These are phyloP conservation scores for Sialis fuliginosa DNA, from an alignment of 2,888 invertebrate species.

Conservation along the genomic window DNA sequence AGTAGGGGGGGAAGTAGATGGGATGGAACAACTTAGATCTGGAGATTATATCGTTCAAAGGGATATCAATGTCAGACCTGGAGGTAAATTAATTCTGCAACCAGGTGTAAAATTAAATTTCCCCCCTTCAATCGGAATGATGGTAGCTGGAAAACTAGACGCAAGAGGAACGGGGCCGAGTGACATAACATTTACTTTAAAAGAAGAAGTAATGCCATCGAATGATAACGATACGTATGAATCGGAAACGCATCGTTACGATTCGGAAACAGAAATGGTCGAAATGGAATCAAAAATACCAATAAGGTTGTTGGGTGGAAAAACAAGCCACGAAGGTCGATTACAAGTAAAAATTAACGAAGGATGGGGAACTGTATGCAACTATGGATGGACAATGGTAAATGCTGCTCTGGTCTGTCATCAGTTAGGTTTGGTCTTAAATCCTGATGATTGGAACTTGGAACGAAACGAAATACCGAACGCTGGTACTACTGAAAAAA, in stretches of 20 bases:
- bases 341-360: constrained; percentile 68
- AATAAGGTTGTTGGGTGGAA: constrained; percentile 67
- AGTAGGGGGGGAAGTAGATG: constrained; percentile 87
- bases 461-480: constrained; percentile 66
- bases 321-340: constrained; percentile 68
- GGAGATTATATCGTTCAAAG: constrained; percentile 83
- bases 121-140: constrained; percentile 85
- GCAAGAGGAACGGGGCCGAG: constrained; percentile 64
- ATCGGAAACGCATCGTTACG: constrained; percentile 31
- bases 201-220: constrained; percentile 51
- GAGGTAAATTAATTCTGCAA: constrained; percentile 75
- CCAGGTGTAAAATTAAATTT: constrained; percentile 81
- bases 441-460: constrained; percentile 81
- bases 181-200: constrained; percentile 62
- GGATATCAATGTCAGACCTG: constrained; percentile 87
- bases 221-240: constrained; percentile 44
- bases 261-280: constrained; percentile 37
- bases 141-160: constrained; percentile 84
- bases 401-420: constrained; percentile 90
- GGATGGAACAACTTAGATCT: constrained; percentile 60
- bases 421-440: constrained; percentile 81
- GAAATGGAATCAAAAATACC: constrained; percentile 45
- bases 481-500: constrained; percentile 57
- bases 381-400: constrained; percentile 84
- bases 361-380: constrained; percentile 95